Evolutionary conservation across 2,888 invertebrate species (phyloP), one percentile per base, ranked within the genome.

Genomic region (Scotopteryx bipunctaria): DNA sequence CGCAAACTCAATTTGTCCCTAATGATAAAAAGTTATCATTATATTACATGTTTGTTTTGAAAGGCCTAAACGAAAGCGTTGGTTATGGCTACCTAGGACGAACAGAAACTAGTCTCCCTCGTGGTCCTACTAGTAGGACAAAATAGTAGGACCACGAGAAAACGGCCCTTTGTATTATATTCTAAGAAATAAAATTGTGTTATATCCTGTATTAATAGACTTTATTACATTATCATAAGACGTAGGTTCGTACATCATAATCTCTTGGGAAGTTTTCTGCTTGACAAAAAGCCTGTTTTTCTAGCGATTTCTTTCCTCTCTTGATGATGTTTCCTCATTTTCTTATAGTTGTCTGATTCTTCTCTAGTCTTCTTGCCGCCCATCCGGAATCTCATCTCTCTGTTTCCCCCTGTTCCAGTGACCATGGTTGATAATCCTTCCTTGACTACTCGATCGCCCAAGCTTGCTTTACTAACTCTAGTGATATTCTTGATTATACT

Each of bases 301-400:
- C 90, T 76, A 0, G 94, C 92, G 25, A 95, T 78, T 66, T 92
- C 91, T 71, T 92, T 94, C 19, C 95, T 90, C 70, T 95, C 95
- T 69, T 94, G 92, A 51, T 92, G 91, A 69, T 95, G 95, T 66
- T 92, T 93, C 58, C 92, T 92, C 73, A 92, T 92, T 65, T 92
- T 92, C 61, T 92, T 93, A 13, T 92, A 88, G 59, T 85, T 91
- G 25, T 91, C 91, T 0, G 83, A 85, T 55, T 92, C 89, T 9
- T 47, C 47, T 16, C 19, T 47, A 1, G 86, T 81, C 57, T 92
- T 92, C 57, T 89, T 88, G 59, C 92, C 92, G 61, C 91, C 86
- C 66, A 94, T 91, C 2, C 91, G 91, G 69, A 96, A 97, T 13
- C 94, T 94, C 94, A 97, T 95, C 85, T 96, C 95, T 43, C 94